Base-by-base conservation (phyloP, 1,140 invertebrate genomes). In the Polypedilum pembai region DNA sequence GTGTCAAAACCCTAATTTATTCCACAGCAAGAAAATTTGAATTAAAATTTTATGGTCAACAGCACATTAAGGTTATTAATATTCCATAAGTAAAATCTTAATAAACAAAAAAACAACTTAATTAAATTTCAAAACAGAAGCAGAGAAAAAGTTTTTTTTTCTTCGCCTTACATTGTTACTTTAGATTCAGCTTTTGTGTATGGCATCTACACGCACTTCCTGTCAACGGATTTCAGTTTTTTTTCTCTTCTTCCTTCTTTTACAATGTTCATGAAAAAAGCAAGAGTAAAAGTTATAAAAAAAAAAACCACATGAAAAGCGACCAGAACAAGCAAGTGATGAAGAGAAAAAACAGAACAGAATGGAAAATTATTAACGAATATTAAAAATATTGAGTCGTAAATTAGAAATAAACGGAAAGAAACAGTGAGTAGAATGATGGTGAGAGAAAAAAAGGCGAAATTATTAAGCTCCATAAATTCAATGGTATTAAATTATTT, bases 341-440 rank as follows among this genome's bases (percentile, higher is more conserved):
- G 17, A 69, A 69, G 20, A 5, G 65, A n/a, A 69, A 20, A n/a
- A 21, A 69, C 3, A 8, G 10, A 33, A 33, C 24, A 33, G 24
- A 33, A 20, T 1, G 20, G 20, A 69, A 33, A 33, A 69, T 69
- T 69, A 69, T 20, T 69, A 69, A 69, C 17, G 65, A 20, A 8
- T 69, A 69, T 69, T 69, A 69, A 69, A 69, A 69, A 69, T 69
- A 20, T 18, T 69, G 65, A 21, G 20, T 69, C 65, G 17, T 69
- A 69, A 69, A 69, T 69, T 69, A 69, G 18, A n/a, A 56, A 56
- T 56, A 15, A 56, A 56, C 7, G 45, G 45, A 56, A 56, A 56
- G 45, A 15, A 56, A 15, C 45, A 56, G 45, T 56, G 10, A n/a
- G 45, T n/a, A 12, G n/a, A 56, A 56, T 56, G 45, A 56, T 56